A percentile compares a stretch with the other conserved stretches of the same genome.
These are phyloP conservation scores for Anneissia japonica DNA, from an alignment of 35 echinoderm and acorn worm species.

Conservation along the genomic window DNA sequence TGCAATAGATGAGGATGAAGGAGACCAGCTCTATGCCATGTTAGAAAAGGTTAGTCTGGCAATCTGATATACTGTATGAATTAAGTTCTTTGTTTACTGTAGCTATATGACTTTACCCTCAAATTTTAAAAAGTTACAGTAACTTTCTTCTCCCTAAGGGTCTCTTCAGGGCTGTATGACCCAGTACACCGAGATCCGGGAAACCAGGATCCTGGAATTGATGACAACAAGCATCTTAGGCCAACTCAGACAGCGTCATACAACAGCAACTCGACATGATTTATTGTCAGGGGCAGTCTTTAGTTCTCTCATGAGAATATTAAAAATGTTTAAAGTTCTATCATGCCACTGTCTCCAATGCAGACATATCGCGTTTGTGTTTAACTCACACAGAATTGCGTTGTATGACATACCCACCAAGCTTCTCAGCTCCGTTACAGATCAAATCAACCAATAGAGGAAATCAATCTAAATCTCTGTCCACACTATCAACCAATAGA, in stretches of 20 bases:
- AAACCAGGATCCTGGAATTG: background rate
- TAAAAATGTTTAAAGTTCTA: background rate
- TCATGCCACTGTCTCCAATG: background rate
- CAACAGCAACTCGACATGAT: too few species aligned
- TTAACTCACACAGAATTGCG: too few species aligned
- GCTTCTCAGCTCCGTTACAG: too few species aligned
- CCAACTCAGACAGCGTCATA: too few species aligned
- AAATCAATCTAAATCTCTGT: too few species aligned
- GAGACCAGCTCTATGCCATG: constrained; percentile 56
- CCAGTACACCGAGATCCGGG: background rate
- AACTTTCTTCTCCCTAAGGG: background rate
- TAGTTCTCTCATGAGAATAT: too few species aligned
- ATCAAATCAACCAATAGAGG: too few species aligned
- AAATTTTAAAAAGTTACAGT: background rate
- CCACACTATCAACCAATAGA: too few species aligned
- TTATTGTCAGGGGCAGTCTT: too few species aligned
- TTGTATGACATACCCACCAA: too few species aligned
- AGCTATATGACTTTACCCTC: background rate
- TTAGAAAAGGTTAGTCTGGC: constrained; percentile 43
- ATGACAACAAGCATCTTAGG: background rate
- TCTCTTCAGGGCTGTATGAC: background rate
- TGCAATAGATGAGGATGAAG: constrained; percentile 53
- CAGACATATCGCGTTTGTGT: too few species aligned
- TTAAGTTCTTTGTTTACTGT: background rate
- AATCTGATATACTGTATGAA: background rate